Base-by-base conservation (phyloP, 2,113 vertebrate genomes). In the Nerophis lumbriciformis region DNA sequence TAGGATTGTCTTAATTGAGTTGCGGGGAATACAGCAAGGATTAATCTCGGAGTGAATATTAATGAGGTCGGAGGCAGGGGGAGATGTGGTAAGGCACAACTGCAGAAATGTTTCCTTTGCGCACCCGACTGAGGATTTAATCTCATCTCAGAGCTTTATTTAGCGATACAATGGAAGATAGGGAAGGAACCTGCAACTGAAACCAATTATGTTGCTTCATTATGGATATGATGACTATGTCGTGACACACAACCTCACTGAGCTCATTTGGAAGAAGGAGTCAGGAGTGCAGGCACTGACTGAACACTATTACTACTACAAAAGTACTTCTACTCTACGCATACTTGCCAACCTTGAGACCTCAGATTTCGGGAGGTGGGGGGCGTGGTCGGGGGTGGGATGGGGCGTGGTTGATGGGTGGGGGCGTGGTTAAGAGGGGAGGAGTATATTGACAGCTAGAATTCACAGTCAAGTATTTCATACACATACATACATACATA, bases 1-100 rank as follows among this genome's bases (percentile, higher is more conserved):
- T 88, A 82, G 69, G 76, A 87, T 86, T 88, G 85, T 87, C 82
- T 90, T 88, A 87, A 90, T 89, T 88, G 83, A 87, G 84, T 86
- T 80, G 82, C 68, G 53, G 73, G 70, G 81, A 85, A 86, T 86
- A 88, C 88, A 90, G 83, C 61, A 75, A 50, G 66, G 82, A 90
- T 90, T 89, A 80, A 88, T 90, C 78, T 87, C 36, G 14, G 65
- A 39, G 76, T 85, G 78, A 88, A 88, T 90, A 89, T 90, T 84
- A 88, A 90, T 88, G 71, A 65, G 61, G 44, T 76, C 53, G 35
- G 68, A n/a, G 19, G 72, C 66, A 63, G 51, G n/a, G 69, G 57
- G 64, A 74, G 80, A 78, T 35, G 61, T n/a, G 65, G 39, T 65
- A 28, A 80, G 70, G 55, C 62, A 54, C 66, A 68, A 68, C 58